A percentile compares a stretch with the other conserved stretches of the same genome.
Conservation (phyloP, 2,888 invertebrate genomes). For the Oscheius myriophilus region DNA sequence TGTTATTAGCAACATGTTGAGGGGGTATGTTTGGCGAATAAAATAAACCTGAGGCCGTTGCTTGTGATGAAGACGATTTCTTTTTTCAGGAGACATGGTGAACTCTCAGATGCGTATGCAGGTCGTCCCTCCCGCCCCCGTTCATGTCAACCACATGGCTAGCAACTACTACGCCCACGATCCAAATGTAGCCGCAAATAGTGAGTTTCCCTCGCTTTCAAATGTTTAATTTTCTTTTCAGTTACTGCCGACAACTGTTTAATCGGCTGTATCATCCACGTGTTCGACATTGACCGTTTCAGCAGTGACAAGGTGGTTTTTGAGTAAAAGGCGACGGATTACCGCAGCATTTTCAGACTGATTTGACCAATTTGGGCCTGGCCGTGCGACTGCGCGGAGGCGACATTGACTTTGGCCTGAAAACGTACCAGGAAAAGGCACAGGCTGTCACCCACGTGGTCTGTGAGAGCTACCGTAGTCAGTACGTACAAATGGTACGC, state of each 20-base stretch:
- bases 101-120: constrained; percentile 12
- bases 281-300: constrained; percentile 45
- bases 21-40: no score
- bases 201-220: not conserved
- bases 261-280: constrained; percentile 42
- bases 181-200: constrained; percentile 8
- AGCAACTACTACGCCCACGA: constrained; percentile 28
- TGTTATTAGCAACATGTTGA: no score
- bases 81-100: constrained; percentile 19
- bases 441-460: constrained; percentile 24
- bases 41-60: not conserved
- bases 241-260: constrained; percentile 44
- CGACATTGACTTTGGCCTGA: constrained; percentile 45
- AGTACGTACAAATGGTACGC: not conserved
- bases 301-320: constrained; percentile 34
- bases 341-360: constrained; percentile 22
- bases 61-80: not conserved
- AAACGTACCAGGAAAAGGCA: constrained; percentile 27
- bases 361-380: constrained; percentile 33
- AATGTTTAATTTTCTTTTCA: not conserved
- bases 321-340: not conserved
- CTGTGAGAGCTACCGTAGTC: constrained; percentile 13
- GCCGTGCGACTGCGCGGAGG: constrained; percentile 44
- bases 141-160: constrained; percentile 3
- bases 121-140: constrained; percentile 9